Conservation (phyloP, 2,113 vertebrate species). For the Pogonocichla stellata region DNA sequence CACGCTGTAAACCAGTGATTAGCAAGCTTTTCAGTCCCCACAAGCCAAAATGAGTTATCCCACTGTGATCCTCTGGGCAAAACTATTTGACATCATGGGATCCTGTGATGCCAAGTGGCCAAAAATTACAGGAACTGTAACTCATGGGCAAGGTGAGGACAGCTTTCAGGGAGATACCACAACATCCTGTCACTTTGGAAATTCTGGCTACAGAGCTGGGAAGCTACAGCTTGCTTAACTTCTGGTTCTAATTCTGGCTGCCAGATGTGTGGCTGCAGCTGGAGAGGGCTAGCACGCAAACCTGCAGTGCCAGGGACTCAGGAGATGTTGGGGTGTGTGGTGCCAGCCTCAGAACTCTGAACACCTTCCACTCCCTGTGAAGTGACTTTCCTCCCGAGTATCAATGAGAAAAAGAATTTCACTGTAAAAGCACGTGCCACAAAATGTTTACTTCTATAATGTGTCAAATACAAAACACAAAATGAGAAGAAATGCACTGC, state of each 20-base stretch:
- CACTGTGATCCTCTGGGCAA: neutral
- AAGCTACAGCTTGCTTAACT: constrained; percentile 16
- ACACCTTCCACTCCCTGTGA: neutral
- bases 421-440: neutral
- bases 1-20: neutral
- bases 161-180: constrained; percentile 46
- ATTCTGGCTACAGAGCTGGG: constrained; percentile 9
- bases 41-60: constrained; percentile 1
- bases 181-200: constrained; percentile 49
- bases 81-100: neutral
- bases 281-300: neutral
- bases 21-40: neutral
- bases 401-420: neutral
- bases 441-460: neutral
- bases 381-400: neutral
- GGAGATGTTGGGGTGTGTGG: neutral
- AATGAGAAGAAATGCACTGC: neutral
- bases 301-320: neutral
- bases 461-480: neutral
- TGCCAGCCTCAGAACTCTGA: neutral
- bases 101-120: neutral
- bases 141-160: constrained; percentile 56
- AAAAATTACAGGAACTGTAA: constrained; percentile 48
- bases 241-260: constrained; percentile 52
- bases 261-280: constrained; percentile 39